Percentiles rank a stretch among this genome's conserved stretches.
Evolutionary conservation across 1,140 invertebrate genomes (phyloP).

Genomic region (Drosophila tropicalis): DNA sequence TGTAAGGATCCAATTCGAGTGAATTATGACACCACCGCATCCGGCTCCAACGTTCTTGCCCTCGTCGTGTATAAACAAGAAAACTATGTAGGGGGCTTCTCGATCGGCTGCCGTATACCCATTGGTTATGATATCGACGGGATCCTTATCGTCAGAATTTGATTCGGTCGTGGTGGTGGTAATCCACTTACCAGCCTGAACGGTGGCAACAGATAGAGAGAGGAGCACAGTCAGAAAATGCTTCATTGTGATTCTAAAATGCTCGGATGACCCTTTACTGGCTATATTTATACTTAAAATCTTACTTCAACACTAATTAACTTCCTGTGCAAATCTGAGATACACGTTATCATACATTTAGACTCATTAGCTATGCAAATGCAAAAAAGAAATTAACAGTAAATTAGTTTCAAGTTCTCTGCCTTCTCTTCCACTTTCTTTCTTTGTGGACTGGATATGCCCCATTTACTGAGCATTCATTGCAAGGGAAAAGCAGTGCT

Average conservation of each 20-base stretch:
- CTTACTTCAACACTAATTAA: too few relatives aligned
- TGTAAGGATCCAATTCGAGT: conserved; percentile 58
- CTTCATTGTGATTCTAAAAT: neutral
- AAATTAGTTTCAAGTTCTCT: neutral
- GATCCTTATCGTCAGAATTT: neutral
- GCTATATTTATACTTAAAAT: too few relatives aligned
- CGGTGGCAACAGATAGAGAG: neutral
- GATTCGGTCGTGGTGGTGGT: neutral
- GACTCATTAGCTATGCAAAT: conserved; percentile 1
- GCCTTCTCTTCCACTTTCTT: too few relatives aligned
- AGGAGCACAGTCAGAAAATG: neutral
- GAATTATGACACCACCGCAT: conserved; percentile 54
- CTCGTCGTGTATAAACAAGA: conserved; percentile 54
- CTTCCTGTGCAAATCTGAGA: neutral
- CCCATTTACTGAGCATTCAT: too few relatives aligned
- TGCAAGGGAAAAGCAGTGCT: too few relatives aligned
- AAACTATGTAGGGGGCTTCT: conserved; percentile 84
- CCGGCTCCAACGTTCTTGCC: conserved; percentile 25
- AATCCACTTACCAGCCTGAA: neutral
- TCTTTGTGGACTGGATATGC: too few relatives aligned
- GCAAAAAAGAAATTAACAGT: conserved; percentile 13
- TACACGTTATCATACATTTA: neutral
- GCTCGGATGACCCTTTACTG: neutral
- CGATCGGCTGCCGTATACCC: conserved; percentile 67
- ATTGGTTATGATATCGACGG: conserved; percentile 54